Base-by-base conservation (phyloP, 2,888 invertebrate genomes). In the Dryococelus australis region DNA sequence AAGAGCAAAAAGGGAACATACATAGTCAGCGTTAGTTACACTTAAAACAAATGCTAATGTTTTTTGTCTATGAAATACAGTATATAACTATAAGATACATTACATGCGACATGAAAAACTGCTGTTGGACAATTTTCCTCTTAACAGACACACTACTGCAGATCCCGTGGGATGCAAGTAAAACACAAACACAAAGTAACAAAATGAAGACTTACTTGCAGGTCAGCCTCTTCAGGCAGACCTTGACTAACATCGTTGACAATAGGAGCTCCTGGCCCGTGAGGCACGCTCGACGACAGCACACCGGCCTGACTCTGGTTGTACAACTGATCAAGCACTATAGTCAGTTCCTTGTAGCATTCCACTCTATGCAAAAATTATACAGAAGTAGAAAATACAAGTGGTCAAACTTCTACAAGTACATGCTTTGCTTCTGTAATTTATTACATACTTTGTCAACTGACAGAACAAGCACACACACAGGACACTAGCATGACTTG, bases 281-380 rank as follows among this genome's bases (percentile, higher is more conserved):
- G 92, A 0, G 93, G 93, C 85, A 94, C 93, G 87, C 92, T 92
- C 80, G 94, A 94, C 0, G 93, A 92, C 65, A 65, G 93, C 86
- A 94, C 93, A 85, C 92, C 92, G 80, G 94, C 94, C 0, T 93
- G 92, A 89, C 94, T 94, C 89, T 94, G 94, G 90, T 94, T 94
- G 90, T 95, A 95, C 27, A 96, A 91, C 85, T 95, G 94, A 90
- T 97, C 97, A 86, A 97, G 92, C 92, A 97, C 96, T 43, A 95
- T 94, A 86, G 96, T 96, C 43, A 99, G 95, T 92, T 98, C 97
- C 90, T 97, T 97, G 92, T 98, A 99, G 91, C 97, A 96, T 91
- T 97, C 97, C 95, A 97, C 95, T 91, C 98, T 97, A 91, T 8
- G 43, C 87, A 89, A 86, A 86, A 87, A 88, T 87, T 89, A 87